phyloP scores from a whole-genome alignment of 2,888 invertebrate genomes.

The Scrobipalpa costella region DNA sequence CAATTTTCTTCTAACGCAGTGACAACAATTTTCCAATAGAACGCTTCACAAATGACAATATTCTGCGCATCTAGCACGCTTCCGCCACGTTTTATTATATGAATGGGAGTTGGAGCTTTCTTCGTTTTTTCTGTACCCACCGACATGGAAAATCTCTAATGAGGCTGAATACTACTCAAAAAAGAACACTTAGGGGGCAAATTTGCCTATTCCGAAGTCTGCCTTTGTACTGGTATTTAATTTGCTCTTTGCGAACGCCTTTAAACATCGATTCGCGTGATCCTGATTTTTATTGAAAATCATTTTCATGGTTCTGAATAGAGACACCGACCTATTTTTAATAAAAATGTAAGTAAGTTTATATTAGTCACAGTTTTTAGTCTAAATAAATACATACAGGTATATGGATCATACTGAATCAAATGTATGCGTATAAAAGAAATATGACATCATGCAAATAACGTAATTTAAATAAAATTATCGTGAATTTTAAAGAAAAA shows the following conservation, averaged over 20 bases:
- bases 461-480: too few species aligned
- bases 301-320: too few species aligned
- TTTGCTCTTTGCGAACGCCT: not conserved
- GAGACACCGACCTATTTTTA: too few species aligned
- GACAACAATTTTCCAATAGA: conserved; percentile 45
- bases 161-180: conserved; percentile 62
- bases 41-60: conserved; percentile 51
- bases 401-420: too few species aligned
- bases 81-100: conserved; percentile 39
- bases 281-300: too few species aligned
- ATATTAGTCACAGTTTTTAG: too few species aligned
- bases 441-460: too few species aligned
- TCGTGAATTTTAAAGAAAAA: too few species aligned
- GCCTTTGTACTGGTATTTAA: conserved; percentile 26
- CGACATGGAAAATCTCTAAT: conserved; percentile 70
- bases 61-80: conserved; percentile 44
- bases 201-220: conserved; percentile 51
- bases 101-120: conserved; percentile 50
- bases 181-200: conserved; percentile 48
- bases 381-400: too few species aligned
- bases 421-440: too few species aligned
- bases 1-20: conserved; percentile 48
- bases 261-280: not conserved
- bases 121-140: conserved; percentile 48
- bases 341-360: too few species aligned